Percentiles rank a stretch among this genome's conserved stretches.
Evolutionary conservation across 2,113 vertebrate genomes (phyloP).

Genomic region (Corythornis madagascariensis): DNA sequence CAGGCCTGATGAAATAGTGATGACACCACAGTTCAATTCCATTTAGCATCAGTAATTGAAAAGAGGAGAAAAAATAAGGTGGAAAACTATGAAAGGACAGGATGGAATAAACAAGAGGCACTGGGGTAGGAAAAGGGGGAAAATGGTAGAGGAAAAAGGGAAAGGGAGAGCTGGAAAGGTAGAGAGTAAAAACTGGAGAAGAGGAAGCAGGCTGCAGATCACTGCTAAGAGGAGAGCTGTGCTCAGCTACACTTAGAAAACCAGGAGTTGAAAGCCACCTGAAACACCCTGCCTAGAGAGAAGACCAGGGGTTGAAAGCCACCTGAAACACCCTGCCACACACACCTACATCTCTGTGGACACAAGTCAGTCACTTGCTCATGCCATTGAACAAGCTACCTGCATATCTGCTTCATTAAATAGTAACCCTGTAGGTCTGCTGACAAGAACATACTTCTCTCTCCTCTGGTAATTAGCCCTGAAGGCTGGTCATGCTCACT

Average conservation of each 20-base stretch:
- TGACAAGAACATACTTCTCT: slow-evolving; percentile 69
- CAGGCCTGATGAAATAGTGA: slow-evolving; percentile 30
- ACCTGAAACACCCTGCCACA: neutral
- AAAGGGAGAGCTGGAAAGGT: neutral
- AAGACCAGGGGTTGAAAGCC: neutral
- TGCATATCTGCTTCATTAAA: slow-evolving; percentile 70
- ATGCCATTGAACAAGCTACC: slow-evolving; percentile 34
- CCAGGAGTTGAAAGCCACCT: neutral
- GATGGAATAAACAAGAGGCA: neutral
- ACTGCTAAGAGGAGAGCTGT: neutral
- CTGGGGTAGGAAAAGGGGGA: neutral
- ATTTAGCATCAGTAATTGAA: neutral
- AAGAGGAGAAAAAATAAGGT: neutral
- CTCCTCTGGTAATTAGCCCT: slow-evolving; percentile 67
- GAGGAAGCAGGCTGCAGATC: neutral
- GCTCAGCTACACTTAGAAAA: neutral
- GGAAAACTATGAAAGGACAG: neutral
- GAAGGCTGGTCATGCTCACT: slow-evolving; percentile 70
- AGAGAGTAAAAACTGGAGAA: neutral
- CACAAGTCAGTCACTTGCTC: slow-evolving; percentile 24
- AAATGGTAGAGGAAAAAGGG: neutral
- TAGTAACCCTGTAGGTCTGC: slow-evolving; percentile 66
- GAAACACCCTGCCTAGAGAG: neutral
- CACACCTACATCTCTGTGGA: slow-evolving; percentile 11
- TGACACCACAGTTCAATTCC: neutral